These are phyloP conservation scores for Petrolisthes manimaculis DNA, from an alignment of 2,888 invertebrate species.

Conservation along the genomic window DNA sequence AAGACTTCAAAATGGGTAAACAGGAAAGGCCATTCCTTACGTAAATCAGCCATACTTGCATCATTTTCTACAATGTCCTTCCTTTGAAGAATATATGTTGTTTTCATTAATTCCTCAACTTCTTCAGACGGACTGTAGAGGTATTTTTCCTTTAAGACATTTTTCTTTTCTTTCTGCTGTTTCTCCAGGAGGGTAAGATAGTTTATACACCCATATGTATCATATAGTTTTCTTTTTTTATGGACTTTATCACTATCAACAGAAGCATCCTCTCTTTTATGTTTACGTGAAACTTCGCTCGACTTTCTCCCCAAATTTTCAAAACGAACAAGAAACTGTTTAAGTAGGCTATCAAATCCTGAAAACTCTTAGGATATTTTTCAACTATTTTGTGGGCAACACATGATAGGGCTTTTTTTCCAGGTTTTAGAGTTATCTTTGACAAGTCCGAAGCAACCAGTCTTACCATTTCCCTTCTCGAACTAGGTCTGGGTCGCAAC, in stretches of 20 bases:
- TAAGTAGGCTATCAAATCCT: not conserved
- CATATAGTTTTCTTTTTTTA: not conserved
- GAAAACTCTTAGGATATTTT: not conserved
- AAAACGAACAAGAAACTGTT: not conserved
- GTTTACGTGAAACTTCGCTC: not conserved
- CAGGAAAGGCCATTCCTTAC: not conserved
- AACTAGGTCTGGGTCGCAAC: not conserved
- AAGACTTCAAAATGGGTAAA: constrained; percentile 10
- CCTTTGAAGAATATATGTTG: not conserved
- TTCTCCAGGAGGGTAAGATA: not conserved
- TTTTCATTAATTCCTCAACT: not conserved
- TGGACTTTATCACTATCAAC: not conserved
- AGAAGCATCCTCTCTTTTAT: not conserved
- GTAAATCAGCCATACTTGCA: not conserved
- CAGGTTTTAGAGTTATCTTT: not conserved
- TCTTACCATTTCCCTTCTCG: not conserved
- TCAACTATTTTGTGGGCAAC: not conserved
- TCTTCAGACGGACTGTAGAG: not conserved
- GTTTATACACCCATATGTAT: not conserved
- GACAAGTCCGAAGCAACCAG: not conserved
- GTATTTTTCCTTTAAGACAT: not conserved
- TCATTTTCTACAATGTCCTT: not conserved
- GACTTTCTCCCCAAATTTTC: not conserved
- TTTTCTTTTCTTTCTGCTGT: not conserved
- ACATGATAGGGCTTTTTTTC: not conserved